phyloP scores from a whole-genome alignment of 2,797 vertebrate species.

The Xyrichtys novacula region DNA sequence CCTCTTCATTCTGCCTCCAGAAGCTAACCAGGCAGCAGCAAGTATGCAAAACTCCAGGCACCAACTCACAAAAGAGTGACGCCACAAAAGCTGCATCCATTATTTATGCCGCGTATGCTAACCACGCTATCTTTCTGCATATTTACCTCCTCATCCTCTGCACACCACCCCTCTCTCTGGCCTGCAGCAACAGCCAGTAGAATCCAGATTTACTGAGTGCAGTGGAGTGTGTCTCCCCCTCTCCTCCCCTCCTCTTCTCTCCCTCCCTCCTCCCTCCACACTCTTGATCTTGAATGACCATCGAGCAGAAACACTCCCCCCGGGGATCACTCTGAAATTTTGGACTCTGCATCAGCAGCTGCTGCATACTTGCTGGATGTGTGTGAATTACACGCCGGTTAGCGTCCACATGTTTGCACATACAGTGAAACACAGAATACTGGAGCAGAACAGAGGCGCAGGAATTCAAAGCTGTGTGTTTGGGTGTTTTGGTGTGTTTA shows the following conservation, averaged over 20 bases:
- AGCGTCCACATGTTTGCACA: slow-evolving; percentile 19
- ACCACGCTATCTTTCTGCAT: slow-evolving; percentile 6
- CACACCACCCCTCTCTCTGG: slow-evolving; percentile 8
- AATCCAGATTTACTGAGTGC: slow-evolving; percentile 36
- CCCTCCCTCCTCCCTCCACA: not conserved
- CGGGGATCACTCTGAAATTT: slow-evolving; percentile 1
- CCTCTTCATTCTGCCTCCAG: not conserved
- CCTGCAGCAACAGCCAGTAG: slow-evolving; percentile 19
- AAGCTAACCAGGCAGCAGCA: not conserved
- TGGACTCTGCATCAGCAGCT: slow-evolving; percentile 26
- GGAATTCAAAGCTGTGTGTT: slow-evolving; percentile 39
- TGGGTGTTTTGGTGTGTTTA: slow-evolving; percentile 52
- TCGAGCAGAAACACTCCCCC: slow-evolving; percentile 7
- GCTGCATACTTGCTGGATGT: slow-evolving; percentile 1
- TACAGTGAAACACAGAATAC: not conserved
- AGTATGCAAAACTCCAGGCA: not conserved
- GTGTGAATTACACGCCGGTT: not conserved
- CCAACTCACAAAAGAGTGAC: not conserved
- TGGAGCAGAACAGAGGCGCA: not conserved
- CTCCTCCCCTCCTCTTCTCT: not conserved
- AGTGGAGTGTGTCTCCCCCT: slow-evolving; percentile 12
- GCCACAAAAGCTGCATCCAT: not conserved
- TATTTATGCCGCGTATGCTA: not conserved
- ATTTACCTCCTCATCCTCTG: slow-evolving; percentile 14
- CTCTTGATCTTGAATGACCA: slow-evolving; percentile 44